Percentiles rank a stretch among this genome's conserved stretches.
Conservation (phyloP, 2,888 invertebrate species). For the Nomada hirtipes region DNA sequence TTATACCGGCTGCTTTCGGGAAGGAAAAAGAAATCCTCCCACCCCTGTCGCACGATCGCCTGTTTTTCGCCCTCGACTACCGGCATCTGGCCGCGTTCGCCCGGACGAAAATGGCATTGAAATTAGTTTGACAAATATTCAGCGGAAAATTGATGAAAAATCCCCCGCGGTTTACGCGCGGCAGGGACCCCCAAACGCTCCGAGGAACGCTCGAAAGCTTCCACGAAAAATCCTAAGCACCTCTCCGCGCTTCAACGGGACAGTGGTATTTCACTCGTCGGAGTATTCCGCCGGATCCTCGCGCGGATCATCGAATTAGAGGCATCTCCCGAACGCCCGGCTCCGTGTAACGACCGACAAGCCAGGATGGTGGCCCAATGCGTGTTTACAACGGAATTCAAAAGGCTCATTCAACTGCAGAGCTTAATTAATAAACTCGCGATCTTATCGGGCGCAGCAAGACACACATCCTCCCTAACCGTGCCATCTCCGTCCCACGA, state of each 20-base stretch:
- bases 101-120: neutral
- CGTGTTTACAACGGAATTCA: slow-evolving; percentile 63
- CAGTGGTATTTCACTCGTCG: slow-evolving; percentile 14
- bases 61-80: neutral
- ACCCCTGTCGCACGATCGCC: neutral
- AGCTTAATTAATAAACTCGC: slow-evolving; percentile 73
- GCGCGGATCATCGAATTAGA: slow-evolving; percentile 48
- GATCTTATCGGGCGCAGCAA: slow-evolving; percentile 72
- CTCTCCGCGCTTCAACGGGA: neutral
- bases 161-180: neutral
- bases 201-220: too few species aligned
- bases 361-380: slow-evolving; percentile 40
- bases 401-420: slow-evolving; percentile 59
- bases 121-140: neutral
- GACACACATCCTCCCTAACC: slow-evolving; percentile 61
- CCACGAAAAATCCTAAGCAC: neutral
- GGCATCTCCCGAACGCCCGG: slow-evolving; percentile 2
- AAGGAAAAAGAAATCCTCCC: neutral
- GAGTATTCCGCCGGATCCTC: slow-evolving; percentile 16
- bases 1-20: slow-evolving; percentile 37
- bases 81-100: too few species aligned
- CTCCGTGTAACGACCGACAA: slow-evolving; percentile 50
- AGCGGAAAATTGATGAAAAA: neutral
- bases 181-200: too few species aligned
- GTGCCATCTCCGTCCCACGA: slow-evolving; percentile 22